Base-by-base conservation (phyloP, 2,797 vertebrate genomes). In the Podargus strigoides region DNA sequence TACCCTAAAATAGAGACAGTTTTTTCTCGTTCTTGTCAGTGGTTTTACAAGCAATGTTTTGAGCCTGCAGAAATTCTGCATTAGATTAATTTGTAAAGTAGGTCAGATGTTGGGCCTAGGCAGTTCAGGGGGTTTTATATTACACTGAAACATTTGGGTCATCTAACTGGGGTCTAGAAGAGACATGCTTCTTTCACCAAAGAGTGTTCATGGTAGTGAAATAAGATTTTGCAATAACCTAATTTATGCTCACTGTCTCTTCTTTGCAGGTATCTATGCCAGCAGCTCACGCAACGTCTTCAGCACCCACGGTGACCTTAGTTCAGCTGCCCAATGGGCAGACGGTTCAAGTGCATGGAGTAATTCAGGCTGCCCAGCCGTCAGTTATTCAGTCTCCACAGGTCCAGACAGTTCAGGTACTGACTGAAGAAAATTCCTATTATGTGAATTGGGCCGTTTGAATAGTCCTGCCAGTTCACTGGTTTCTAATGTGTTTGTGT, bases 381-480 rank as follows among this genome's bases (percentile, higher is more conserved):
- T 99, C 99, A 19, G 99, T 99, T 95, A 99, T 99, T 97, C 99
- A 99, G 97, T 99, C 99, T 79, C 99, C 99, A 72, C 99, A 99
- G 93, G 98, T 99, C 93, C 99, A 99, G 96, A 98, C 99, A 56
- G 99, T 99, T 82, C 99, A 99, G 98, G 99, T 99, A 97, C 97
- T 95, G 67, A 75, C 76, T 53, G 95, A 92, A 96, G 91, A 94
- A 49, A 67, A 96, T 97, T 66, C 91, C 26, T 87, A 39, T 79
- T 60, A 72, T 0, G 3, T 86, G 72, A 87, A 66, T 32, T 85
- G 79, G 91, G 74, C 82, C 39, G 89, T 80, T 39, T 84, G 86
- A 83, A 75, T 79, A 90, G 70, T 42, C 72, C 67, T 93, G 59
- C 77, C 44, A 56, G 12, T 94, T 66, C 74, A 30, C 55, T 93